Evolutionary conservation across 2,797 vertebrate genomes (phyloP).

Genomic region (Sebastes taczanowskii): DNA sequence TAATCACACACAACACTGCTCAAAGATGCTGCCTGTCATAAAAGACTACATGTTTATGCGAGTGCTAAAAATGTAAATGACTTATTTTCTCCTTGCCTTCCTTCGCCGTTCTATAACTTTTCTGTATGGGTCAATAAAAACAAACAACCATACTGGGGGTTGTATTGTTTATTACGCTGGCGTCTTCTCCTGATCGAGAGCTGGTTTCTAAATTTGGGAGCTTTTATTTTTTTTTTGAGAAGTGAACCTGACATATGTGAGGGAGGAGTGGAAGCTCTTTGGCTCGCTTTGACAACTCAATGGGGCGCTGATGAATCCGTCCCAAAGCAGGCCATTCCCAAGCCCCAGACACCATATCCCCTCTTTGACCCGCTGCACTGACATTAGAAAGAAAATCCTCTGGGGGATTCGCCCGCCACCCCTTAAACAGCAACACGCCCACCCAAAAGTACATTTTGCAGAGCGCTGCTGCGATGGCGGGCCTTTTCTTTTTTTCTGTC

Average conservation of each 20-base stretch:
- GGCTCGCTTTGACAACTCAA: constrained; percentile 77
- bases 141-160: background rate
- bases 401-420: constrained; percentile 61
- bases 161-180: constrained; percentile 23
- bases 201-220: constrained; percentile 43
- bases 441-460: constrained; percentile 77
- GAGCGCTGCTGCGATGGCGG: constrained; percentile 50
- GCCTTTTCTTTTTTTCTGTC: constrained; percentile 62
- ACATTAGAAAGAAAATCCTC: constrained; percentile 76
- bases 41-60: constrained; percentile 26
- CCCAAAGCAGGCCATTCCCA: constrained; percentile 70
- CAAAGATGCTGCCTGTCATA: constrained; percentile 20
- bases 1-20: constrained; percentile 42
- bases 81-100: constrained; percentile 7
- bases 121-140: constrained; percentile 23
- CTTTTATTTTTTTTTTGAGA: constrained; percentile 18
- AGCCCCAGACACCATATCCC: constrained; percentile 77
- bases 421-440: constrained; percentile 71
- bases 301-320: constrained; percentile 76
- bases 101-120: constrained; percentile 8
- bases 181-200: background rate
- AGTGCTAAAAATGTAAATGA: constrained; percentile 41
- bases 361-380: constrained; percentile 71
- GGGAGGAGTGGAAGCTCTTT: constrained; percentile 71
- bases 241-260: constrained; percentile 68